Conservation (phyloP, 1,140 invertebrate species). For the Aporrectodea caliginosa region DNA sequence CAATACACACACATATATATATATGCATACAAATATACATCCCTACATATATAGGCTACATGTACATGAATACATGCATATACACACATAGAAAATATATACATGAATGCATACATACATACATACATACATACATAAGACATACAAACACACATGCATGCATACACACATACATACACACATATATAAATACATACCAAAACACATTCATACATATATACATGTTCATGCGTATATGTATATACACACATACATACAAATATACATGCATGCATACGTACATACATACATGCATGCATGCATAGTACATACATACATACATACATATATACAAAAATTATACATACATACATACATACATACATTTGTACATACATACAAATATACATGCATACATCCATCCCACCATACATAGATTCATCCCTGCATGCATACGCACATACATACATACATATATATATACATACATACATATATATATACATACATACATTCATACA, state of each 20-base stretch:
- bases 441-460: constrained; percentile 26
- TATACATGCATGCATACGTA: constrained; percentile 8
- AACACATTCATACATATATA: constrained; percentile 1
- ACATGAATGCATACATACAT: constrained; percentile 12
- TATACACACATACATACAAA: constrained; percentile 20
- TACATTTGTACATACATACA: too few species aligned
- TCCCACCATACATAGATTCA: constrained; percentile 8
- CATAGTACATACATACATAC: too few species aligned
- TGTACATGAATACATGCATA: too few species aligned
- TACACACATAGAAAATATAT: too few species aligned
- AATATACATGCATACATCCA: constrained; percentile 8
- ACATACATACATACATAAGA: constrained; percentile 10
- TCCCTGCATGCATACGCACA: too few species aligned
- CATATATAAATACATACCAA: constrained; percentile 1
- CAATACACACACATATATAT: too few species aligned
- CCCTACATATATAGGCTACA: too few species aligned
- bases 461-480: constrained; percentile 25
- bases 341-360: too few species aligned
- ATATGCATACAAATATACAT: too few species aligned
- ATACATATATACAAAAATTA: too few species aligned
- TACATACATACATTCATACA: constrained; percentile 15
- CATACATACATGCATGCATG: neutral
- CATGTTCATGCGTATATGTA: constrained; percentile 21
- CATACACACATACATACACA: neutral
- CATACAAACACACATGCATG: constrained; percentile 7